phyloP scores from a whole-genome alignment of 2,888 invertebrate genomes.

The Orthonevra nobilis region DNA sequence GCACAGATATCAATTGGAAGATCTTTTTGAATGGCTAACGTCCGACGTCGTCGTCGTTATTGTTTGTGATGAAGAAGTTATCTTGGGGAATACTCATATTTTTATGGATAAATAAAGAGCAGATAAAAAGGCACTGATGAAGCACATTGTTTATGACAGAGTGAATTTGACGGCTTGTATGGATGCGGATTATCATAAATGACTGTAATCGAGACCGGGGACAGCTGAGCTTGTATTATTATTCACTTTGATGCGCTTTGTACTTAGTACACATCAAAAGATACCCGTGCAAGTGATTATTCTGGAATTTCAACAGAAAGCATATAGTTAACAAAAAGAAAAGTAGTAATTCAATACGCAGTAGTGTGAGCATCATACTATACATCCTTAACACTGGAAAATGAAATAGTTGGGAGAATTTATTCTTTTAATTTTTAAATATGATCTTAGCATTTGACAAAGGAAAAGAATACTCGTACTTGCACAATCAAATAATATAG shows the following conservation, averaged over 20 bases:
- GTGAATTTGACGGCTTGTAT: conserved; percentile 1
- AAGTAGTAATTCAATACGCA: too few relatives aligned
- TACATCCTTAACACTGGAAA: too few relatives aligned
- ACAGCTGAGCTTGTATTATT: conserved; percentile 19
- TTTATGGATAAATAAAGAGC: conserved; percentile 2
- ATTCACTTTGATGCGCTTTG: conserved; percentile 25
- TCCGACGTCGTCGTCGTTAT: background rate
- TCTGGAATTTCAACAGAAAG: conserved; percentile 8
- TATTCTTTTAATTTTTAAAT: too few relatives aligned
- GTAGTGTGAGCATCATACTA: too few relatives aligned
- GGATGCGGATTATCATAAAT: too few relatives aligned
- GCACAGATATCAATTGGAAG: conserved; percentile 41
- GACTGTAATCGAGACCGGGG: conserved; percentile 6
- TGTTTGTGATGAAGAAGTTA: conserved; percentile 11
- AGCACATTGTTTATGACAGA: background rate
- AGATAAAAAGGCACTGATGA: background rate
- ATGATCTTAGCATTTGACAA: too few relatives aligned
- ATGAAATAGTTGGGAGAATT: too few relatives aligned
- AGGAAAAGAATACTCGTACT: too few relatives aligned
- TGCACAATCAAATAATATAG: too few relatives aligned
- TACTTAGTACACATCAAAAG: conserved; percentile 10
- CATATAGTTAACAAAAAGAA: too few relatives aligned
- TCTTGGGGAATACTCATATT: conserved; percentile 5
- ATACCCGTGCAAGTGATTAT: conserved; percentile 25
- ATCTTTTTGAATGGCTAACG: conserved; percentile 1